phyloP scores from a whole-genome alignment of 2,113 vertebrate genomes.

The Poeciliopsis prolifica region DNA sequence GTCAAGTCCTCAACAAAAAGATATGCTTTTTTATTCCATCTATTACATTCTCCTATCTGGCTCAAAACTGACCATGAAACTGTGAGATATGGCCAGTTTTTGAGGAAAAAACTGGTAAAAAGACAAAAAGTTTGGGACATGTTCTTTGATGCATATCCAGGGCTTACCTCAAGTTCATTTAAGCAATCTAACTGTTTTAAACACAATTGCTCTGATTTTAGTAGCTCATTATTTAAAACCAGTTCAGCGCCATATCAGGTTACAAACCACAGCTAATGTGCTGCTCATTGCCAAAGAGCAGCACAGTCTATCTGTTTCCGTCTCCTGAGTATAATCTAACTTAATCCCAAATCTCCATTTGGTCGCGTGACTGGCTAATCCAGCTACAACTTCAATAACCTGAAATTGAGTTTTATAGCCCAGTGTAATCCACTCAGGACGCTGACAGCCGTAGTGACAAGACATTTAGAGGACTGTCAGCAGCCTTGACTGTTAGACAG shows the following conservation, averaged over 20 bases:
- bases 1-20: too few relatives aligned
- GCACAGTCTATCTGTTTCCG: slow-evolving; percentile 22
- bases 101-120: neutral
- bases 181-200: neutral
- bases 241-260: neutral
- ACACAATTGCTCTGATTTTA: too few relatives aligned
- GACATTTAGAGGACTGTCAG: slow-evolving; percentile 33
- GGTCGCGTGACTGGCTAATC: slow-evolving; percentile 64
- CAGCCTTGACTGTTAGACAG: slow-evolving; percentile 35
- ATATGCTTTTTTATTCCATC: neutral
- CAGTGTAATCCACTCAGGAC: slow-evolving; percentile 66
- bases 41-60: neutral
- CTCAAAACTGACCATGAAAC: neutral
- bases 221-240: neutral
- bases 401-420: slow-evolving; percentile 43
- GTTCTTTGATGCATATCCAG: neutral
- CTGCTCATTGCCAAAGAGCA: slow-evolving; percentile 22
- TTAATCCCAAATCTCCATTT: slow-evolving; percentile 64
- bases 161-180: neutral
- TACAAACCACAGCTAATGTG: neutral
- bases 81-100: too few relatives aligned
- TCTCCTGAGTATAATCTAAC: slow-evolving; percentile 54
- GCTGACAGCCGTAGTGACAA: slow-evolving; percentile 60
- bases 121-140: neutral
- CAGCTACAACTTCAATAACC: slow-evolving; percentile 53